Conservation (phyloP, 2,888 invertebrate genomes). For the Drosophila melanocephala region DNA sequence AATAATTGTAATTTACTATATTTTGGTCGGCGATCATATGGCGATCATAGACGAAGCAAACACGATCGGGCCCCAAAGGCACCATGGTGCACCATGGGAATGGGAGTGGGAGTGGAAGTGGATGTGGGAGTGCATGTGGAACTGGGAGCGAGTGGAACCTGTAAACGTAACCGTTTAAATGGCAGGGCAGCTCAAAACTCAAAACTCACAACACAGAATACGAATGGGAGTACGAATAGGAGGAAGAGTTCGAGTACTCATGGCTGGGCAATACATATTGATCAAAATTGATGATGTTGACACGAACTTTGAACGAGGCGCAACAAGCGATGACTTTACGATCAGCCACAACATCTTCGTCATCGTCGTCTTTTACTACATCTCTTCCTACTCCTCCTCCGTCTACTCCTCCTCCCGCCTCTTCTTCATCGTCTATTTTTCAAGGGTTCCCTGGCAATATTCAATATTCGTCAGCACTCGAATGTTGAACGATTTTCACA, state of each 20-base stretch:
- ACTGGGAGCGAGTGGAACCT: conserved; percentile 41
- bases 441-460: conserved; percentile 59
- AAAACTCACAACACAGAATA: conserved; percentile 21
- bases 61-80: conserved; percentile 70
- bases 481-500: conserved; percentile 55
- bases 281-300: conserved; percentile 82
- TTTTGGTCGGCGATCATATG: conserved; percentile 72
- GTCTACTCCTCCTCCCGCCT: not conserved
- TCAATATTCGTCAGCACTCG: conserved; percentile 38
- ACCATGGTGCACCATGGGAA: conserved; percentile 13
- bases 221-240: conserved; percentile 23
- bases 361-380: conserved; percentile 3
- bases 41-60: conserved; percentile 71
- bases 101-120: conserved; percentile 29
- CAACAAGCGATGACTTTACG: conserved; percentile 62
- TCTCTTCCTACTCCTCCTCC: not conserved
- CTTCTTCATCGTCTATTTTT: conserved; percentile 29
- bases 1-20: conserved; percentile 81
- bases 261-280: conserved; percentile 71
- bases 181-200: conserved; percentile 37
- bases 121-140: conserved; percentile 37
- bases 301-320: conserved; percentile 79
- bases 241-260: conserved; percentile 34
- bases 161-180: conserved; percentile 61
- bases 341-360: conserved; percentile 38